A percentile compares a stretch with the other conserved stretches of the same genome.
These are phyloP conservation scores for Camarhynchus parvulus DNA, from an alignment of 2,113 vertebrate species.

Conservation along the genomic window DNA sequence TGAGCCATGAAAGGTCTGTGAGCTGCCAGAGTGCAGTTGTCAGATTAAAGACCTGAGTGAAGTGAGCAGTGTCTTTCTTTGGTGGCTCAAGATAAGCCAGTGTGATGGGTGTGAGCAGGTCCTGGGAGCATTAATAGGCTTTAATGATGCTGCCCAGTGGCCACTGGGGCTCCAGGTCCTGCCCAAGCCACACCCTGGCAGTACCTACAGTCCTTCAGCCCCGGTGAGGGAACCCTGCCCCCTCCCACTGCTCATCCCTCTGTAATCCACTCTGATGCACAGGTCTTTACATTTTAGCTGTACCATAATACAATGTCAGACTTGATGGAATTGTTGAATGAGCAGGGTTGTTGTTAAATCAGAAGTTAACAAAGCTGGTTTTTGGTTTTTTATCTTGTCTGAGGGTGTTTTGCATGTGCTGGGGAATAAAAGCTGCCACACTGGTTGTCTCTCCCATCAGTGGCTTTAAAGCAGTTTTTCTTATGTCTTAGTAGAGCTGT, in stretches of 20 bases:
- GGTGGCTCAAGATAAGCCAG: neutral
- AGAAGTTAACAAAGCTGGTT: neutral
- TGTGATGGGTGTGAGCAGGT: neutral
- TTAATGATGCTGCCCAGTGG: neutral
- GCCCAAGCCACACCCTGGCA: neutral
- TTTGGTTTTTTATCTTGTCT: neutral
- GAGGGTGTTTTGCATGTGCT: neutral
- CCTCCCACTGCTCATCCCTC: neutral
- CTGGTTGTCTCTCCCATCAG: neutral
- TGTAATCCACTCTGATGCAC: neutral
- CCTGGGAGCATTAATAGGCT: neutral
- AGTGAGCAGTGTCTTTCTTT: neutral
- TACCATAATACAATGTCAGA: neutral
- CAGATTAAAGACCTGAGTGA: neutral
- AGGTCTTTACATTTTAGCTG: neutral
- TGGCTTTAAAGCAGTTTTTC: neutral
- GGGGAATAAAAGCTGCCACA: neutral
- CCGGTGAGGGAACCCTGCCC: neutral
- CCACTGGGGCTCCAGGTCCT: neutral
- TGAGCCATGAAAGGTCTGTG: neutral
- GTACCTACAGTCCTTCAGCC: neutral
- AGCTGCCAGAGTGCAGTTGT: neutral
- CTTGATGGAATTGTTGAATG: neutral
- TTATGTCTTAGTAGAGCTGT: neutral
- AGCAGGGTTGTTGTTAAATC: neutral